Conservation (phyloP, 2,888 invertebrate genomes). For the Leptothorax acervorum region DNA sequence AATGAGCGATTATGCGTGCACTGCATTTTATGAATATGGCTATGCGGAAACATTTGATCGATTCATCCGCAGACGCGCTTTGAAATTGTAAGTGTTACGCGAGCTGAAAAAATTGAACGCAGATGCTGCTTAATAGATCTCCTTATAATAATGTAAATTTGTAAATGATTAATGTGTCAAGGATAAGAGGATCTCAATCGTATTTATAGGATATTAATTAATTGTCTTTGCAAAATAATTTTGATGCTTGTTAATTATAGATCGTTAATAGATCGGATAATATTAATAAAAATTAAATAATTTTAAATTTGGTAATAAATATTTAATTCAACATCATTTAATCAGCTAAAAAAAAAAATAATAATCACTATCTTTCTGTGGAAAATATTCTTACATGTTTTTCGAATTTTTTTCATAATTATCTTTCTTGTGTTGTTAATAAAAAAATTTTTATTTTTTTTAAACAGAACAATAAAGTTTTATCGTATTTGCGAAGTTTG, state of each 20-base stretch:
- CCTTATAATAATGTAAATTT: not conserved
- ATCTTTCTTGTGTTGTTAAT: not conserved
- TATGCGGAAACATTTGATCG: conserved; percentile 29
- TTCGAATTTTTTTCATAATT: not conserved
- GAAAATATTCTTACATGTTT: not conserved
- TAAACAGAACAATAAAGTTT: not conserved
- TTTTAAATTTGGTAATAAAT: not conserved
- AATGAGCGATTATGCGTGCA: conserved; percentile 37
- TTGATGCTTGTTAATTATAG: not conserved
- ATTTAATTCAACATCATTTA: not conserved
- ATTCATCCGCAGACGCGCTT: conserved; percentile 3
- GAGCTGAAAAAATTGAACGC: not conserved
- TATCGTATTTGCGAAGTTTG: not conserved
- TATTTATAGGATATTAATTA: not conserved
- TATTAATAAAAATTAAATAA: not conserved
- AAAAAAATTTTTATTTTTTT: not conserved
- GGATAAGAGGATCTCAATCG: not conserved
- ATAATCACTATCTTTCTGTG: not conserved
- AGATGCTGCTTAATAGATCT: not conserved
- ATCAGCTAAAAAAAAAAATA: not conserved
- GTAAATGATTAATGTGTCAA: conserved; percentile 8
- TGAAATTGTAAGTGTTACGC: not conserved
- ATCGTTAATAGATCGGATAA: not conserved
- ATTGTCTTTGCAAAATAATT: not conserved
- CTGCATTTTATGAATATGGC: conserved; percentile 26